Evolutionary conservation across 2,113 vertebrate species (phyloP), one percentile per base, ranked within the genome.

Genomic region (Microtus richardsoni): DNA sequence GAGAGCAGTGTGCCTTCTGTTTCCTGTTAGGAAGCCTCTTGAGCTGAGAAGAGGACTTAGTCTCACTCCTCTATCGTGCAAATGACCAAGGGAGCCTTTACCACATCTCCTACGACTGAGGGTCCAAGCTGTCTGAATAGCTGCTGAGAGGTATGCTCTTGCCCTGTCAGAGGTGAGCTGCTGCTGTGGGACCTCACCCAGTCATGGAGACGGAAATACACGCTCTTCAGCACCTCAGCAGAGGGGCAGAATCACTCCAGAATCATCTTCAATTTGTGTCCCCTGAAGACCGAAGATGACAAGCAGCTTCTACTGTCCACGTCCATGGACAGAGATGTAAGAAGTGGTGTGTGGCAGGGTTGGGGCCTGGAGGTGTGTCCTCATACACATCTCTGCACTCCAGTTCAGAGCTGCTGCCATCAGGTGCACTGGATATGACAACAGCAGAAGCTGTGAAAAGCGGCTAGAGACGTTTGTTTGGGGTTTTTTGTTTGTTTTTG

Each of bases 291-390:
- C 6, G 98, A 98, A 60, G 99, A 98, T 47, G 97, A 97, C 95
- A 98, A 87, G 41, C 98, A 99, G 91, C 98, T 99, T 52, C 98
- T 99, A 60, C 94, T 99, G 96, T 99, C 99, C 97, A 99, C 99
- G 22, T 99, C 99, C 80, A 99, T 99, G 99, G 99, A 99, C 97
- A 98, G 99, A 98, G 99, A 99, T 96, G 99, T 99, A 98, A 98
- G 99, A 64, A 58, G 70, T 33, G 44, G 71, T 75, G 39, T 58
- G 88, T 58, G 36, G 30, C 64, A 33, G 26, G 41, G 12, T 11
- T 58, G 22, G 44, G 19, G 60, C 26, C 30, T 80, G 77, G 52
- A 66, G 58, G 28, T 28, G 2, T 41, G 49, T 39, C 49, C 17
- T 47, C 54, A 62, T 3, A 30, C 41, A 39, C 17, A 71, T 13